Conservation (phyloP, 2,888 invertebrate genomes). For the Chloroclystis v-ata region DNA sequence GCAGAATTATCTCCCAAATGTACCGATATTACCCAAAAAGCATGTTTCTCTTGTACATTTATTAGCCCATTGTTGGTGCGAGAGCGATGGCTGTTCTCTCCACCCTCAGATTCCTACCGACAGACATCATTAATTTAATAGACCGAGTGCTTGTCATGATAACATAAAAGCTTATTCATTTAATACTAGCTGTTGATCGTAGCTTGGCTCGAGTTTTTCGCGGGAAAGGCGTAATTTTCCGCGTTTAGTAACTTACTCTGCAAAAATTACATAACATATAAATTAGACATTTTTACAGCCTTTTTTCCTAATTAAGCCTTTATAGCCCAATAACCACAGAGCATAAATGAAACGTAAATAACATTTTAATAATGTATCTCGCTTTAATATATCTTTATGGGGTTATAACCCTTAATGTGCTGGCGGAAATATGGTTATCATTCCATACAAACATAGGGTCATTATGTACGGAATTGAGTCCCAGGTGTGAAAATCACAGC, state of each 20-base stretch:
- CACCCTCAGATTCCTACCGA: constrained; percentile 17
- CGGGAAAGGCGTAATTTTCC: too few species aligned
- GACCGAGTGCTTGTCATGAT: constrained; percentile 6
- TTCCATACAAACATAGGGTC: constrained; percentile 54
- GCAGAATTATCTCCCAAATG: constrained; percentile 6
- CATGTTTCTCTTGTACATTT: constrained; percentile 21
- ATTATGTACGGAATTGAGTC: constrained; percentile 32
- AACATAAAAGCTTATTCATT: neutral
- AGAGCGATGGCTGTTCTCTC: constrained; percentile 20
- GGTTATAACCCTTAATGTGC: constrained; percentile 62
- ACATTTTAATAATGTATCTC: constrained; percentile 57
- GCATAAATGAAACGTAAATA: constrained; percentile 63
- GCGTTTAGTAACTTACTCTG: too few species aligned
- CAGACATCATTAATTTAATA: constrained; percentile 30
- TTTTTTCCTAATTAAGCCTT: constrained; percentile 23
- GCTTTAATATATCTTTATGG: constrained; percentile 61
- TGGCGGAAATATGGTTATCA: constrained; percentile 62
- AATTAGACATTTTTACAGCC: neutral
- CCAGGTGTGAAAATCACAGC: neutral
- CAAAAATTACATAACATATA: too few species aligned
- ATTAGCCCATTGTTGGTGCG: constrained; percentile 23
- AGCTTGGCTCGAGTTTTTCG: too few species aligned
- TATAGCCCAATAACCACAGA: constrained; percentile 23
- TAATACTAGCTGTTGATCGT: neutral
- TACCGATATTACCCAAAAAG: constrained; percentile 8